A percentile compares a stretch with the other conserved stretches of the same genome.
phyloP scores from a whole-genome alignment of 2,888 invertebrate genomes.

The Hirtodrosophila cameraria region DNA sequence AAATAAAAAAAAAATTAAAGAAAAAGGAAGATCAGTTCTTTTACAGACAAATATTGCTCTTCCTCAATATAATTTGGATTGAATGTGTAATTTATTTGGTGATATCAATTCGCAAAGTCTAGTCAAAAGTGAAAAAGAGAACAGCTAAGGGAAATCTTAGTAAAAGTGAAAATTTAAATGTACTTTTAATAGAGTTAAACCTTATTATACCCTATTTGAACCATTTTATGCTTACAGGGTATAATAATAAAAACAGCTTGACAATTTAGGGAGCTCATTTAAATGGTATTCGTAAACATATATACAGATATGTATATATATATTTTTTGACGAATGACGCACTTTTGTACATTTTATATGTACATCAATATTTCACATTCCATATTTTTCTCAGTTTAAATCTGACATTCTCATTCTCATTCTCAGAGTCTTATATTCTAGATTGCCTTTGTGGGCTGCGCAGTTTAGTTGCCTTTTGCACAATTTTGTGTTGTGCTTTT shows the following conservation, averaged over 20 bases:
- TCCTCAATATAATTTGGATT: too few relatives aligned
- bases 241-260: constrained; percentile 7
- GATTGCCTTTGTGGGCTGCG: constrained; percentile 37
- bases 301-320: background rate
- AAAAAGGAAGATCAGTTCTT: too few relatives aligned
- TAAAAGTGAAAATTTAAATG: too few relatives aligned
- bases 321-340: constrained; percentile 32
- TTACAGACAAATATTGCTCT: too few relatives aligned
- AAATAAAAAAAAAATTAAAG: too few relatives aligned
- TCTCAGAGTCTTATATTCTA: constrained; percentile 2
- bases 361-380: constrained; percentile 24
- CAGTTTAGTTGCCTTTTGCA: constrained; percentile 45
- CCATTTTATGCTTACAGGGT: too few relatives aligned
- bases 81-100: too few relatives aligned
- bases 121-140: too few relatives aligned
- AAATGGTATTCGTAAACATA: background rate
- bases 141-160: too few relatives aligned
- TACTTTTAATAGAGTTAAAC: too few relatives aligned
- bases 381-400: background rate
- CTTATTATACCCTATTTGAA: too few relatives aligned
- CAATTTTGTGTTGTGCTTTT: constrained; percentile 32
- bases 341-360: constrained; percentile 31
- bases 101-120: too few relatives aligned
- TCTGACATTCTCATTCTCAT: background rate
- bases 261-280: background rate